Percentiles rank a stretch among this genome's conserved stretches.
phyloP scores from a whole-genome alignment of 2,888 invertebrate species.

The Hypselothyrea guttata region DNA sequence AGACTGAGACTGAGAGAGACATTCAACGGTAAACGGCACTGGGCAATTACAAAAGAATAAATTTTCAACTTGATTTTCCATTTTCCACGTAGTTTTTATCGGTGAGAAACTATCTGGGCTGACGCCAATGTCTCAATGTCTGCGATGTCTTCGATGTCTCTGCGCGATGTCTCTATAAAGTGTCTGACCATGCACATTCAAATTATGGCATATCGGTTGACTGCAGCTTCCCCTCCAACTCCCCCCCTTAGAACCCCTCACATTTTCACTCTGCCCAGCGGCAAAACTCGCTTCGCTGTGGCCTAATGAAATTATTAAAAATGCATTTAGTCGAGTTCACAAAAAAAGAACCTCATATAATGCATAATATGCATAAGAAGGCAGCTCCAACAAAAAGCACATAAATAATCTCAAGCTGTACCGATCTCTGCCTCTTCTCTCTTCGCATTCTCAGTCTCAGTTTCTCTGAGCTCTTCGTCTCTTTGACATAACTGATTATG shows the following conservation, averaged over 20 bases:
- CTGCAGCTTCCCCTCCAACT: slow-evolving; percentile 27
- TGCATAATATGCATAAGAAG: slow-evolving; percentile 27
- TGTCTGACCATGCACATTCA: slow-evolving; percentile 57
- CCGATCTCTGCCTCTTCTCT: slow-evolving; percentile 42
- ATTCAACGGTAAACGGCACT: slow-evolving; percentile 68
- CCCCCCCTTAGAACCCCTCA: not conserved
- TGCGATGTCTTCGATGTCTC: no score
- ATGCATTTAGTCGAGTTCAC: slow-evolving; percentile 60
- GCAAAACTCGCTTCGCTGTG: slow-evolving; percentile 42
- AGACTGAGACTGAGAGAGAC: slow-evolving; percentile 55
- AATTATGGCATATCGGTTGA: slow-evolving; percentile 73
- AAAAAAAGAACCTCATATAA: slow-evolving; percentile 28
- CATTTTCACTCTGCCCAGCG: slow-evolving; percentile 13
- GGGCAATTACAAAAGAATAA: slow-evolving; percentile 73
- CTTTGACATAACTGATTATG: slow-evolving; percentile 71
- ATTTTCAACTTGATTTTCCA: slow-evolving; percentile 44
- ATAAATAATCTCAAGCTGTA: slow-evolving; percentile 44
- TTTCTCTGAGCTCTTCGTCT: slow-evolving; percentile 4
- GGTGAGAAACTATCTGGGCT: slow-evolving; percentile 59
- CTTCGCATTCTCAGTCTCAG: slow-evolving; percentile 56
- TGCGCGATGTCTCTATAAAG: slow-evolving; percentile 62
- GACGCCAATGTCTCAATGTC: slow-evolving; percentile 36
- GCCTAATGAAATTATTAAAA: slow-evolving; percentile 77
- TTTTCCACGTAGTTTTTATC: slow-evolving; percentile 42
- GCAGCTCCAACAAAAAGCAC: not conserved